These are phyloP conservation scores for Rostratula benghalensis DNA, from an alignment of 2,113 vertebrate genomes.

Conservation along the genomic window DNA sequence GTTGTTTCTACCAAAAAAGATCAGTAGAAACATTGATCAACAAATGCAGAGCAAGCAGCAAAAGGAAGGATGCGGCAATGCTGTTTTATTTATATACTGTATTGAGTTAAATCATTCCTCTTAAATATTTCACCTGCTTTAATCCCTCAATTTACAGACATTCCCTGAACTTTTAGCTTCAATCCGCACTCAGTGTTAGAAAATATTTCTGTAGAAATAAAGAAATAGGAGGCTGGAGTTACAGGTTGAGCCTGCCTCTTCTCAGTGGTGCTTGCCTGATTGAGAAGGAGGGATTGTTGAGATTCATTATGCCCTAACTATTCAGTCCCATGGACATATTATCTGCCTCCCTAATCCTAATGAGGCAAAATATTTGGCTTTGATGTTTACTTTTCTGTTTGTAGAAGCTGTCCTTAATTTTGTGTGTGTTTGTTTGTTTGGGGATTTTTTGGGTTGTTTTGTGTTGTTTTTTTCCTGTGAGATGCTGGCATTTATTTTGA, in stretches of 20 bases:
- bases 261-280: background rate
- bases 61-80: background rate
- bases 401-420: background rate
- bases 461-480: background rate
- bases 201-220: background rate
- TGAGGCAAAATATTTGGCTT: background rate
- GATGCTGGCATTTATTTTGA: background rate
- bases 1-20: background rate
- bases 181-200: background rate
- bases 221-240: background rate
- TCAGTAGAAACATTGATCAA: background rate
- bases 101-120: background rate
- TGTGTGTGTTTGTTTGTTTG: background rate
- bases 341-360: background rate
- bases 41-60: background rate
- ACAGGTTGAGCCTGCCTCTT: background rate
- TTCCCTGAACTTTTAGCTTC: background rate
- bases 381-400: background rate
- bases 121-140: background rate
- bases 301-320: background rate
- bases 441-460: background rate
- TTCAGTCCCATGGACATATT: background rate
- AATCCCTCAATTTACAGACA: background rate
- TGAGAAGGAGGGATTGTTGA: background rate
- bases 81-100: background rate